Evolutionary conservation across 2,797 vertebrate species (phyloP).

Genomic region (Natrix natrix): DNA sequence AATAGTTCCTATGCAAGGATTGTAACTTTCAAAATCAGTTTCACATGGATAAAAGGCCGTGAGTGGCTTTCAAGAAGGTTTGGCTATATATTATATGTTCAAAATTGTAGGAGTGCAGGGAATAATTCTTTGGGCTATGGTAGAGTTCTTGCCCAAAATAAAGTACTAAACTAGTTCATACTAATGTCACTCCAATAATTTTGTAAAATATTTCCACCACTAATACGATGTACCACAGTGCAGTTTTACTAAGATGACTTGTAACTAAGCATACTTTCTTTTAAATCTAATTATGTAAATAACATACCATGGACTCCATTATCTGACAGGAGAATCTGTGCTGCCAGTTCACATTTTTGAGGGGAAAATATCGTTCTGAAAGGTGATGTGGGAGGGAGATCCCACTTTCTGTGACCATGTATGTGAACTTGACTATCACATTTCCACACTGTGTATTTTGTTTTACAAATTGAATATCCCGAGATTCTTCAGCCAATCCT

Average conservation of each 20-base stretch:
- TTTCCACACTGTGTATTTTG: not conserved
- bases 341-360: not conserved
- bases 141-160: not conserved
- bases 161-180: not conserved
- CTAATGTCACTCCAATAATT: not conserved
- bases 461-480: not conserved
- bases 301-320: not conserved
- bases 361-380: not conserved
- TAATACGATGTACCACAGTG: not conserved
- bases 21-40: not conserved
- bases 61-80: not conserved
- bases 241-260: not conserved
- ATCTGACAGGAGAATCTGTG: not conserved
- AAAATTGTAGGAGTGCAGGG: not conserved
- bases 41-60: not conserved
- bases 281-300: not conserved
- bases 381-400: not conserved
- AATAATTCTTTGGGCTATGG: not conserved
- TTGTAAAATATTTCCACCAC: not conserved
- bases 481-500: not conserved
- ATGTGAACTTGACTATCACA: not conserved
- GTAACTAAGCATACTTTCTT: not conserved
- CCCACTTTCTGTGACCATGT: not conserved
- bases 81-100: not conserved
- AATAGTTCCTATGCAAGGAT: not conserved